A percentile compares a stretch with the other conserved stretches of the same genome.
These are phyloP conservation scores for Trematomus bernacchii DNA, from an alignment of 2,797 vertebrate genomes.

Conservation along the genomic window DNA sequence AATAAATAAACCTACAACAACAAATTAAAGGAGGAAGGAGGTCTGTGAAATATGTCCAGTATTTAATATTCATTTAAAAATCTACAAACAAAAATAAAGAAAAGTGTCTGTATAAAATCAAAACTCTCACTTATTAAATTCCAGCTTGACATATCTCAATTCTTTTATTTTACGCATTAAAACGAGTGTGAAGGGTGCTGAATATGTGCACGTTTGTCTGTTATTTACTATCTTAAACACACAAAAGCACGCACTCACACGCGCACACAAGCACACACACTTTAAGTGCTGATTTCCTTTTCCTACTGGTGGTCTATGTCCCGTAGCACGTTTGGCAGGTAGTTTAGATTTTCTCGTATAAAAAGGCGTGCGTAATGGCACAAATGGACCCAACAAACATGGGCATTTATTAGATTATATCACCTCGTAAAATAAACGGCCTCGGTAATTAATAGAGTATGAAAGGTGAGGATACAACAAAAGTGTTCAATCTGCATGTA, in stretches of 20 bases:
- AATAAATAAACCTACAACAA: conserved; percentile 22
- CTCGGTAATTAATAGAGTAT: conserved; percentile 70
- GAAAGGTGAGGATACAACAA: conserved; percentile 48
- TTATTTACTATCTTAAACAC: background rate
- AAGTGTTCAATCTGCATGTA: conserved; percentile 57
- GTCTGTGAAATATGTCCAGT: background rate
- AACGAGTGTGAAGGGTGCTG: background rate
- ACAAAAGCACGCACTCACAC: background rate
- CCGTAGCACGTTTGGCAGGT: conserved; percentile 73
- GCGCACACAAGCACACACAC: conserved; percentile 20
- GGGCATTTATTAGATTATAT: conserved; percentile 78
- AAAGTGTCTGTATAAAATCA: background rate
- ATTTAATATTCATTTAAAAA: background rate
- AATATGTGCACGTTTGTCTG: background rate
- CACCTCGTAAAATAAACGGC: conserved; percentile 80
- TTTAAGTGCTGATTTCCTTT: conserved; percentile 54
- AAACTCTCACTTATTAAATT: background rate
- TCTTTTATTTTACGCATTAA: background rate
- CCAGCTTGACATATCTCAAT: background rate
- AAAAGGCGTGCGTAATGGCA: conserved; percentile 52
- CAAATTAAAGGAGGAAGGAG: background rate
- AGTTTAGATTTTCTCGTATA: conserved; percentile 58
- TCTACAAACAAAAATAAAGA: background rate
- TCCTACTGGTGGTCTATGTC: conserved; percentile 63
- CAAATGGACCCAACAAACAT: conserved; percentile 59